A percentile compares a stretch with the other conserved stretches of the same genome.
Evolutionary conservation across 1,140 invertebrate species (phyloP).

Genomic region (Dinoponera quadriceps): DNA sequence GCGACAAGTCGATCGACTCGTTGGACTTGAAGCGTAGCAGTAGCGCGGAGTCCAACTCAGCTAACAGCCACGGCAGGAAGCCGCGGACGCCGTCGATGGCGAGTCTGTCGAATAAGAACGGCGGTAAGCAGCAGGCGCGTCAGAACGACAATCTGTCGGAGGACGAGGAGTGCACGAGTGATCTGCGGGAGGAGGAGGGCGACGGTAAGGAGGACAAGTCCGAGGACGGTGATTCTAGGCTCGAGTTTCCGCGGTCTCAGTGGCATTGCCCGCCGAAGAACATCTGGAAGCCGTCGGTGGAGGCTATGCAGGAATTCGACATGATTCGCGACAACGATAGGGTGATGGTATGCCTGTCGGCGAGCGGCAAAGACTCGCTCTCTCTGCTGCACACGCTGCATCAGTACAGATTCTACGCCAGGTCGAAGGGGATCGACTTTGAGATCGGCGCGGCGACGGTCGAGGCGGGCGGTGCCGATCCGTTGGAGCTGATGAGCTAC

Average conservation of each 20-base stretch:
- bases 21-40: constrained; percentile 81
- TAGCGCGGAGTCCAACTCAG: constrained; percentile 81
- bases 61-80: constrained; percentile 72
- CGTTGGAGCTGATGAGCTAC: constrained; percentile 89
- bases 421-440: constrained; percentile 91
- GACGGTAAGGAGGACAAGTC: constrained; percentile 36
- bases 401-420: constrained; percentile 93
- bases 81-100: constrained; percentile 60
- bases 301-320: constrained; percentile 93
- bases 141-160: constrained; percentile 81
- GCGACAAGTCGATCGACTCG: constrained; percentile 85
- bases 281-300: constrained; percentile 93
- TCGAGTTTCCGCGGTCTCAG: constrained; percentile 67
- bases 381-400: constrained; percentile 93
- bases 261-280: constrained; percentile 93
- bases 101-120: constrained; percentile 43
- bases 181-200: constrained; percentile 71
- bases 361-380: constrained; percentile 93
- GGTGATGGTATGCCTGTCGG: constrained; percentile 93
- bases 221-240: constrained; percentile 41
- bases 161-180: constrained; percentile 78
- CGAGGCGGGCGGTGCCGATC: constrained; percentile 88
- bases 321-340: constrained; percentile 95
- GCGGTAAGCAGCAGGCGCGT: constrained; percentile 67
- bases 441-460: constrained; percentile 92